These are phyloP conservation scores for Poecilia velifera DNA, from an alignment of 2,797 vertebrate genomes.

Conservation along the genomic window DNA sequence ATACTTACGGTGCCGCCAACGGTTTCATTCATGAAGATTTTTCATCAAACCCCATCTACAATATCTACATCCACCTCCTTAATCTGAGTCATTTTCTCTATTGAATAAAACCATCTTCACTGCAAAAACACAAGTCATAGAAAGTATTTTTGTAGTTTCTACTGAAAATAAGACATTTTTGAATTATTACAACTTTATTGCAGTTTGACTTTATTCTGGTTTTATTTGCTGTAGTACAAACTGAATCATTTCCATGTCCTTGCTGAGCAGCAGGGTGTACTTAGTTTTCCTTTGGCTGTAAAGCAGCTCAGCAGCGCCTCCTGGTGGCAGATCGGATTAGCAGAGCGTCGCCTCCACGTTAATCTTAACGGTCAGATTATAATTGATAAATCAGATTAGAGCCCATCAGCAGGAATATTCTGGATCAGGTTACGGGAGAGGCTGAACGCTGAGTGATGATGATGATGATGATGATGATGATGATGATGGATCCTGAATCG, in stretches of 20 bases:
- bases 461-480: conserved; percentile 50
- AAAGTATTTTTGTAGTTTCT: too few species aligned
- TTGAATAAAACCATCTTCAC: conserved; percentile 35
- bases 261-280: not conserved
- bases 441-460: conserved; percentile 46
- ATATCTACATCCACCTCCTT: not conserved
- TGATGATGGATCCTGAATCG: conserved; percentile 58
- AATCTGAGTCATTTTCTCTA: conserved; percentile 35
- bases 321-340: conserved; percentile 39
- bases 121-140: too few species aligned
- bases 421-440: conserved; percentile 27
- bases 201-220: too few species aligned
- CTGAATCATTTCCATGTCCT: too few species aligned
- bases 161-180: too few species aligned
- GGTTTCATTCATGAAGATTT: conserved; percentile 43
- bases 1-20: conserved; percentile 21
- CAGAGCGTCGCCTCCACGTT: not conserved
- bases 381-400: conserved; percentile 57
- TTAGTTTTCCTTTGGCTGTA: not conserved
- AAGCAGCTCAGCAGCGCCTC: conserved; percentile 9
- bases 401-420: not conserved
- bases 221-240: too few species aligned
- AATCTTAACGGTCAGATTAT: conserved; percentile 37
- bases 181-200: too few species aligned
- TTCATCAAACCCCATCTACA: too few species aligned